Base-by-base conservation (phyloP, 2,797 vertebrate species). In the Apodemus agrarius region DNA sequence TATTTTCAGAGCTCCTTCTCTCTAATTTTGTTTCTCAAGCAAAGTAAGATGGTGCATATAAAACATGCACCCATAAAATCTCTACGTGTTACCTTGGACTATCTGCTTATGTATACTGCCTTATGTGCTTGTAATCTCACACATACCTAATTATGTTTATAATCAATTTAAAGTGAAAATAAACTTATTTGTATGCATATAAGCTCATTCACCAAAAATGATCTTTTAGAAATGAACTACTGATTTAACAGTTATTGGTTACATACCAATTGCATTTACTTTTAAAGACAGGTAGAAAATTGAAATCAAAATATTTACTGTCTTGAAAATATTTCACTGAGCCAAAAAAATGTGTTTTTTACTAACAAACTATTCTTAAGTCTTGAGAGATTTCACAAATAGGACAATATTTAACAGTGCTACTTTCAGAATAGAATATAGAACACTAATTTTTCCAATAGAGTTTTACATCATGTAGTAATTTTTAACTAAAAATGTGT, bases 241-340 rank as follows among this genome's bases (percentile, higher is more conserved):
- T 29, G 61, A 90, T 89, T 87, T 69, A 91, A 74, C 49, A 85
- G 54, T 85, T 54, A 81, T 59, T 74, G 52, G 89, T 63, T 92
- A 86, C 79, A 94, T 90, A 90, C 54, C 67, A 93, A 21, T 37
- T 61, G 22, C 16, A 74, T 79, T 79, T 92, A 54, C 31, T 94
- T 96, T 93, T 75, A 83, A 93, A 43, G 52, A 63, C 5, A 92
- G 57, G 4, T 59, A 92, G 46, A 85, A 93, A 93, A 72, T 37
- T 94, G 81, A 93, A 95, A 87, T 72, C 86, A 52, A 65, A 11
- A 54, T 67, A 49, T 54, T 95, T 91, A 13, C 10, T 11, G n/a
- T 97, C 72, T 82, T 94, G 83, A 46, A 94, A 93, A 91, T 46
- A 89, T 54, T 74, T 94, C 46, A 89, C 17, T 95, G 61, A 75